Conservation (phyloP, 2,888 invertebrate species). For the Luperina testacea region DNA sequence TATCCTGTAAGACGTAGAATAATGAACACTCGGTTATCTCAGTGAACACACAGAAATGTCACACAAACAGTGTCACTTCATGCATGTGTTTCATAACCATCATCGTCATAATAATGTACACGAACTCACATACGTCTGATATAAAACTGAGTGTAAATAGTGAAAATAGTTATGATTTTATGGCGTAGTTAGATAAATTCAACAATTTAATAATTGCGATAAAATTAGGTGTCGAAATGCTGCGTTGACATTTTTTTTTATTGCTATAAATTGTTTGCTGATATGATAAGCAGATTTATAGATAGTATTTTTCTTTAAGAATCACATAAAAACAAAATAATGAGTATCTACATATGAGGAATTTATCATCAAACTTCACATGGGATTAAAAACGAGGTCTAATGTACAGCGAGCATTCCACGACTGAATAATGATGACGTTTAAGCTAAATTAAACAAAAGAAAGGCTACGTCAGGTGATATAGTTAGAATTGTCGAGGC, state of each 20-base stretch:
- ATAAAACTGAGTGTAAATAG: conserved; percentile 32
- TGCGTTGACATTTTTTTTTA: conserved; percentile 22
- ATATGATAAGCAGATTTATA: conserved; percentile 2
- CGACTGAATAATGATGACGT: not conserved
- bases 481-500: not conserved
- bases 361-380: not conserved
- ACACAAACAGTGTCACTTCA: conserved; percentile 46
- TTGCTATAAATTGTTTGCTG: conserved; percentile 3
- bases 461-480: not conserved
- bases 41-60: conserved; percentile 35
- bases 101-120: conserved; percentile 38
- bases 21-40: conserved; percentile 42
- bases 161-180: conserved; percentile 34
- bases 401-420: not conserved
- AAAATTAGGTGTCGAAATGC: conserved; percentile 17
- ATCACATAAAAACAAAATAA: not conserved
- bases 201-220: not conserved
- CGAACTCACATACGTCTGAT: conserved; percentile 20
- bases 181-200: conserved; percentile 32
- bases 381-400: not conserved
- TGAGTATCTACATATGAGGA: not conserved
- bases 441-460: conserved; percentile 25
- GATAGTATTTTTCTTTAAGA: not conserved
- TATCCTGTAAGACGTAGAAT: conserved; percentile 51
- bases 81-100: conserved; percentile 28